Evolutionary conservation across 2,113 vertebrate species (phyloP).

Genomic region (Pangasianodon hypophthalmus): DNA sequence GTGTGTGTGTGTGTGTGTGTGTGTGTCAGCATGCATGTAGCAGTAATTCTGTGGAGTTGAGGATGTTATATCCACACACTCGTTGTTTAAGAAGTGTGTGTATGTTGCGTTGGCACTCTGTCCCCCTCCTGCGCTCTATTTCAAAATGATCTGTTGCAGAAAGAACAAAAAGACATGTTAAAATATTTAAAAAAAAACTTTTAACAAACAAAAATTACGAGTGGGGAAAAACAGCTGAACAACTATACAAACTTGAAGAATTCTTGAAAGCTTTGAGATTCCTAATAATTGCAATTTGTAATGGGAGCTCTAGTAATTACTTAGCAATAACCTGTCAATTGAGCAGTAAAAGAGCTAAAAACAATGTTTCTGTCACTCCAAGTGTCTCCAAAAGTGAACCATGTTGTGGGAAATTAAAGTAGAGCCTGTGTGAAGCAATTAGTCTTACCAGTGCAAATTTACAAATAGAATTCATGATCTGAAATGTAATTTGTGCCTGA

Average conservation of each 20-base stretch:
- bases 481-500: constrained; percentile 10
- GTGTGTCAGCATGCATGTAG: constrained; percentile 98
- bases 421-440: background rate
- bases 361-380: background rate
- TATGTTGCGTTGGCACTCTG: constrained; percentile 88
- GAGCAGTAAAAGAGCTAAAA: constrained; percentile 5
- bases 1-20: constrained; percentile 57
- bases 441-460: background rate
- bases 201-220: background rate
- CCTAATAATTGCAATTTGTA: background rate
- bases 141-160: constrained; percentile 95
- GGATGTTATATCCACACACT: constrained; percentile 97
- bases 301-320: background rate
- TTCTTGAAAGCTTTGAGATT: constrained; percentile 1
- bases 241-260: background rate
- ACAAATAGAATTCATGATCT: background rate
- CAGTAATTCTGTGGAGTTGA: constrained; percentile 93
- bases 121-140: constrained; percentile 83
- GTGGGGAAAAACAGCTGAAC: background rate
- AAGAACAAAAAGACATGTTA: constrained; percentile 38
- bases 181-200: background rate
- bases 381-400: background rate
- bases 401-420: background rate
- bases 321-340: background rate
- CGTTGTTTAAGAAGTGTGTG: constrained; percentile 88